A percentile compares a stretch with the other conserved stretches of the same genome.
Evolutionary conservation across 2,888 invertebrate genomes (phyloP).

Genomic region (Andricus quercusramuli): DNA sequence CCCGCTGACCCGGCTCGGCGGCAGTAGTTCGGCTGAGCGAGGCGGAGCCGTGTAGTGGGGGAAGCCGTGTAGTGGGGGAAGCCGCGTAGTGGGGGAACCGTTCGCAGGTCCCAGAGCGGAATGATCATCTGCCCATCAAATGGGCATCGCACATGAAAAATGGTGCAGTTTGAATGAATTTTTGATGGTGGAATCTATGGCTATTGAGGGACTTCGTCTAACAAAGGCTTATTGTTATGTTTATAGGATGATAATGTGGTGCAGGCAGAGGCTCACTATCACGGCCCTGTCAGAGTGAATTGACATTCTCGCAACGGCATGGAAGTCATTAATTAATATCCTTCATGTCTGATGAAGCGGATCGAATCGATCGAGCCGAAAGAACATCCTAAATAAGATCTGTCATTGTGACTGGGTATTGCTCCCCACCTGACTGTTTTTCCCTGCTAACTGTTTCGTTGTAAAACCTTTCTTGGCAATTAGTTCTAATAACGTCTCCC

Average conservation of each 20-base stretch:
- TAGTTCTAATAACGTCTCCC: constrained; percentile 30
- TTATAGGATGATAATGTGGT: constrained; percentile 6
- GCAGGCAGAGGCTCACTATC: neutral
- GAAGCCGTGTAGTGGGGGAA: too few relatives aligned
- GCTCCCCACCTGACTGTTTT: constrained; percentile 1
- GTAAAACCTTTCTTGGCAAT: constrained; percentile 4
- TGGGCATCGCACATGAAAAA: neutral
- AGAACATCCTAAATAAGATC: constrained; percentile 15
- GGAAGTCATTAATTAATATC: constrained; percentile 15
- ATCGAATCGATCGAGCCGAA: neutral
- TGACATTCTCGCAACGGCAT: constrained; percentile 12
- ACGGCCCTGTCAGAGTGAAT: constrained; percentile 2
- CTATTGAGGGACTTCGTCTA: neutral
- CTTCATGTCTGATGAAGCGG: neutral
- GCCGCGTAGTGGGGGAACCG: too few relatives aligned
- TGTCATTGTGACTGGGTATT: neutral
- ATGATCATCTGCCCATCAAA: too few relatives aligned
- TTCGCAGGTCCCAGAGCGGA: too few relatives aligned
- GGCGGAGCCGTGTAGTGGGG: too few relatives aligned
- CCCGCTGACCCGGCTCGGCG: too few relatives aligned
- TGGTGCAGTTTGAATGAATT: neutral
- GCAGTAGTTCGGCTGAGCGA: too few relatives aligned
- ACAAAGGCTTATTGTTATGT: neutral
- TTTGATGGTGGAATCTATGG: neutral
- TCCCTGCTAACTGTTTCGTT: neutral